Conservation (phyloP, 2,797 vertebrate genomes). For the Phalanger gymnotis region DNA sequence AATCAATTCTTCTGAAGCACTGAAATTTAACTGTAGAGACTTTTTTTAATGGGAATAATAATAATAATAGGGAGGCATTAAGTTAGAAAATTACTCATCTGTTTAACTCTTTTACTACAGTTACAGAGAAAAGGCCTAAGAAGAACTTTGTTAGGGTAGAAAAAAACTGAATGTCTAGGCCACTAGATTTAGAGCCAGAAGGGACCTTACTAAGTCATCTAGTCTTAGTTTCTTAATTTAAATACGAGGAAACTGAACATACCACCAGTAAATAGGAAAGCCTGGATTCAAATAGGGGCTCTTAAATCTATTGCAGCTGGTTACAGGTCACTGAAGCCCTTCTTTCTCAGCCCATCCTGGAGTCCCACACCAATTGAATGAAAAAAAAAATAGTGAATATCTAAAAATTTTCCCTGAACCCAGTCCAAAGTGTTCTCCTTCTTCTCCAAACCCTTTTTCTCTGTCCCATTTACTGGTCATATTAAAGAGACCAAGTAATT, state of each 20-base stretch:
- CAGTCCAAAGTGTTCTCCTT: not conserved
- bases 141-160: no score
- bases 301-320: not conserved
- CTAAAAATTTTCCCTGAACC: not conserved
- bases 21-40: no score
- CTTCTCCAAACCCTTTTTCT: not conserved
- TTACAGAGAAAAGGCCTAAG: no score
- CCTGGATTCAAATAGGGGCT: not conserved
- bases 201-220: no score
- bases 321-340: not conserved
- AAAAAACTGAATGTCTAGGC: no score
- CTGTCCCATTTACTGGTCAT: not conserved
- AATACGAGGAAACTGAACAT: not conserved
- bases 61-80: no score
- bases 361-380: not conserved
- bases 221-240: no score
- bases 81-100: no score
- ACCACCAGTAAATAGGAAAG: not conserved
- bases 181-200: no score
- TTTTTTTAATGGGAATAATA: no score
- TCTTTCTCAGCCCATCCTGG: not conserved
- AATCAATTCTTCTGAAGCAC: no score
- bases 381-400: not conserved
- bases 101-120: no score
- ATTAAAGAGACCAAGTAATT: not conserved